Percentiles rank a stretch among this genome's conserved stretches.
phyloP scores from a whole-genome alignment of 2,888 invertebrate genomes.

The Julus scandinavius region DNA sequence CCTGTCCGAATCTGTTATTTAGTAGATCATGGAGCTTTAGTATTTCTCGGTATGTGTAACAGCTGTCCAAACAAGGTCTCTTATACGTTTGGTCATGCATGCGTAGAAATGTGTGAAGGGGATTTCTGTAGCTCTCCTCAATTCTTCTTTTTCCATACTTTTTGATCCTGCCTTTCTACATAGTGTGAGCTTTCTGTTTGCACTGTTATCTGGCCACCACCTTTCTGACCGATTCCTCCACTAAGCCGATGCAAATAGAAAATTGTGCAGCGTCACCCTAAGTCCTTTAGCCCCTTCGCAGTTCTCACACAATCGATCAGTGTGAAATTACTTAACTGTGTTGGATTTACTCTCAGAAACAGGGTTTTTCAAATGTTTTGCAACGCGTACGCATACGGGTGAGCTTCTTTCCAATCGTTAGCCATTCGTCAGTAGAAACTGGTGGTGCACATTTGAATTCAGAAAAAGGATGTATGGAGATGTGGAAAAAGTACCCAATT shows the following conservation, averaged over 20 bases:
- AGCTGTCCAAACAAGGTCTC: too few relatives aligned
- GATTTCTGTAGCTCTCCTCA: background rate
- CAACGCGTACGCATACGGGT: background rate
- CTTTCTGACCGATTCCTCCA: background rate
- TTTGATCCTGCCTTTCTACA: background rate
- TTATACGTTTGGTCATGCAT: too few relatives aligned
- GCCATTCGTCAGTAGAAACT: background rate
- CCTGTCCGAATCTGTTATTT: too few relatives aligned
- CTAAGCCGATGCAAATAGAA: conserved; percentile 18
- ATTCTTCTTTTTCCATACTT: background rate
- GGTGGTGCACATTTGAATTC: background rate
- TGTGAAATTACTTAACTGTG: conserved; percentile 18
- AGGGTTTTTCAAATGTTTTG: background rate
- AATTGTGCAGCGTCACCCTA: background rate
- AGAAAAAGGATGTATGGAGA: background rate
- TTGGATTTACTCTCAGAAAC: conserved; percentile 9
- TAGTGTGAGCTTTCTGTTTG: background rate
- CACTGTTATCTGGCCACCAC: background rate
- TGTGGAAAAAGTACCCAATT: background rate
- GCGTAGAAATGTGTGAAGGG: background rate
- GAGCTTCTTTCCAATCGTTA: background rate
- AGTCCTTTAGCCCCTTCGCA: conserved; percentile 7
- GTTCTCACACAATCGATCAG: conserved; percentile 11
- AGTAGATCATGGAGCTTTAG: too few relatives aligned
- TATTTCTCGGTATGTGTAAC: too few relatives aligned